phyloP scores from a whole-genome alignment of 1,140 invertebrate species.

The Drosophila asahinai region DNA sequence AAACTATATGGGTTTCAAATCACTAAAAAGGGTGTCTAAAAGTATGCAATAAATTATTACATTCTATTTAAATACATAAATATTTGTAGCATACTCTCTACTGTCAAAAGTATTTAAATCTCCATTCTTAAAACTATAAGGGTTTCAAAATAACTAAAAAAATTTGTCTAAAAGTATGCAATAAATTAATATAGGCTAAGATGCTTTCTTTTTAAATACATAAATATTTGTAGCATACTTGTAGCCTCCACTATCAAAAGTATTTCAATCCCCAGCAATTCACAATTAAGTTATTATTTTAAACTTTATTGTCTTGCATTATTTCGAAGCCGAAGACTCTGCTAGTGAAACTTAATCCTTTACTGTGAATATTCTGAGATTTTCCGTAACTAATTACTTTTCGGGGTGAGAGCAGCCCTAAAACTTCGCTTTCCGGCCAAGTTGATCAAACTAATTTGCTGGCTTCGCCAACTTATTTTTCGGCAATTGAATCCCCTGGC shows the following conservation, averaged over 20 bases:
- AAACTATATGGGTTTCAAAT: no score
- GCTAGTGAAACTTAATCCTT: slow-evolving; percentile 1
- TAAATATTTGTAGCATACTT: no score
- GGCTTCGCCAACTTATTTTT: slow-evolving; percentile 33
- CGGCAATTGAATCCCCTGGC: background rate
- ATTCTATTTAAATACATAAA: no score
- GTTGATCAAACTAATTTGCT: slow-evolving; percentile 36
- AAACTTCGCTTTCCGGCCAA: slow-evolving; percentile 27
- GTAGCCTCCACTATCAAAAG: background rate
- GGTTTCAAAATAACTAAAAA: no score
- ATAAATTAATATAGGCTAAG: no score
- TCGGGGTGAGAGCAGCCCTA: slow-evolving; percentile 17
- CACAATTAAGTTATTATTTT: background rate
- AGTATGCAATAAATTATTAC: no score
- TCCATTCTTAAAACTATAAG: no score
- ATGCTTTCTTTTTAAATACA: no score
- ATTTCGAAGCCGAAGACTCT: background rate
- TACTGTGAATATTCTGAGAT: background rate
- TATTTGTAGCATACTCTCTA: no score
- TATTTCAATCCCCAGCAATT: background rate
- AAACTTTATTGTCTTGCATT: background rate
- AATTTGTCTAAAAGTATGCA: no score
- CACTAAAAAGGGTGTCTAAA: no score
- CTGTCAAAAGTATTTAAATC: background rate
- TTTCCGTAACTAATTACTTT: slow-evolving; percentile 37